Base-by-base conservation (phyloP, 2,113 vertebrate genomes). In the Spizaetus ornatus region DNA sequence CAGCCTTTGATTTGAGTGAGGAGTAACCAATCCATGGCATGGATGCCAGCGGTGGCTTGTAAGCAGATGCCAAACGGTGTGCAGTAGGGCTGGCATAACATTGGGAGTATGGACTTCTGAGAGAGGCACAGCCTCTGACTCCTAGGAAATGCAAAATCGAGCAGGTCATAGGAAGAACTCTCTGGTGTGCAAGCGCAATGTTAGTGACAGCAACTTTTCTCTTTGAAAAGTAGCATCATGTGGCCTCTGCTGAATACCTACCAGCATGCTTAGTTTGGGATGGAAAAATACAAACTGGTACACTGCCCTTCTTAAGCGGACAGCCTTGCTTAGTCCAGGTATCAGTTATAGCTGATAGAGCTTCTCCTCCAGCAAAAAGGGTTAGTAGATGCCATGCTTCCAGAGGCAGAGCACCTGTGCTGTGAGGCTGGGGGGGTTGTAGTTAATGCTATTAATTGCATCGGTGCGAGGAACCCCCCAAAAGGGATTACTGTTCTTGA, bases 81-180 rank as follows among this genome's bases (percentile, higher is more conserved):
- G 34, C 27, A 10, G 16, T 40, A 53, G 38, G 16, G 29, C 59
- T 81, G 55, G 20, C 10, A 3, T 23, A 53, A 16, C 0, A 0
- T 0, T 83, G 48, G 53, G 62, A 48, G 3, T n/a, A 7, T 0
- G 1, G 36, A 15, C 40, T 67, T 48, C 6, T 26, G 73, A 86
- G 80, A 36, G 34, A 66, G 36, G 36, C 31, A 42, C 26, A 48
- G 50, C 63, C 36, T 62, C 63, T 55, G 36, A 22, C 31, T 77
- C 58, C 31, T 47, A 72, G 27, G 50, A 83, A 66, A 23, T 36
- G 25, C 27, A 76, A 50, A 82, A 71, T 20, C 3, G 2, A 83
- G 72, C 32, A 53, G 38, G 47, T n/a, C 19, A 7, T 31, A 48
- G 47, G 47, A 83, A 86, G 34, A 74, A 19, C 59, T 91, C 34